A percentile compares a stretch with the other conserved stretches of the same genome.
These are phyloP conservation scores for Bucco capensis DNA, from an alignment of 2,113 vertebrate species.

Conservation along the genomic window DNA sequence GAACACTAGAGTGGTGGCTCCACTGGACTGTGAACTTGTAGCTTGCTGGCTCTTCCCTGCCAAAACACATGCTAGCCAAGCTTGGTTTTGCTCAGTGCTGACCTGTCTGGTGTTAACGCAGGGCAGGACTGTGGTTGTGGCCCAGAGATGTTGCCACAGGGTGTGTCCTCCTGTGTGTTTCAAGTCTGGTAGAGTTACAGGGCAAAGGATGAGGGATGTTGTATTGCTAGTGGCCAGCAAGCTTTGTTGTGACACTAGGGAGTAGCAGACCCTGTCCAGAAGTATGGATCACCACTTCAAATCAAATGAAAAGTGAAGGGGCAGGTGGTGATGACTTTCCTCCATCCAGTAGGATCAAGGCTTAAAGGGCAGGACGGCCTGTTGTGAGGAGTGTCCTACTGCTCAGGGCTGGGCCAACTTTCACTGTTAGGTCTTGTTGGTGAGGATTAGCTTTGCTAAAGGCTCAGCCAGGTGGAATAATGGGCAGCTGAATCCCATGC, in stretches of 20 bases:
- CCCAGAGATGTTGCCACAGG: not conserved
- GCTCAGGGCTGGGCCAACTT: not conserved
- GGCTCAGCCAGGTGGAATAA: conserved; percentile 11
- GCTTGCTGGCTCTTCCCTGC: not conserved
- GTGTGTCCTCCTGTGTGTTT: not conserved
- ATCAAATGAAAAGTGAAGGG: not conserved
- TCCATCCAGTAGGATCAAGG: not conserved
- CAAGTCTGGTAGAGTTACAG: not conserved
- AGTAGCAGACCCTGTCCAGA: not conserved
- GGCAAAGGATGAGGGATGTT: not conserved
- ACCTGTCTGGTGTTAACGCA: not conserved
- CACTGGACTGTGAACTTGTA: not conserved
- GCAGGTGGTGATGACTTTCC: not conserved
- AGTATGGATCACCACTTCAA: accelerated
- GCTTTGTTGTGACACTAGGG: not conserved
- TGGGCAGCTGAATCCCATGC: not conserved
- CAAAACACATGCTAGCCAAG: not conserved
- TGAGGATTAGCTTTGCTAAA: conserved; percentile 12
- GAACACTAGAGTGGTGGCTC: not conserved
- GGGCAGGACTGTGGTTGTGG: accelerated
- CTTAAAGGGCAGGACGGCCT: not conserved
- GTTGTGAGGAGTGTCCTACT: not conserved
- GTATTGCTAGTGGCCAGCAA: not conserved
- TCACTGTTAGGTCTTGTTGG: not conserved
- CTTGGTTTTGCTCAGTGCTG: not conserved